Evolutionary conservation across 30 jellyfish, hydroid and myxozoan genomes (phyloP).

Genomic region (Morbakka virulenta): DNA sequence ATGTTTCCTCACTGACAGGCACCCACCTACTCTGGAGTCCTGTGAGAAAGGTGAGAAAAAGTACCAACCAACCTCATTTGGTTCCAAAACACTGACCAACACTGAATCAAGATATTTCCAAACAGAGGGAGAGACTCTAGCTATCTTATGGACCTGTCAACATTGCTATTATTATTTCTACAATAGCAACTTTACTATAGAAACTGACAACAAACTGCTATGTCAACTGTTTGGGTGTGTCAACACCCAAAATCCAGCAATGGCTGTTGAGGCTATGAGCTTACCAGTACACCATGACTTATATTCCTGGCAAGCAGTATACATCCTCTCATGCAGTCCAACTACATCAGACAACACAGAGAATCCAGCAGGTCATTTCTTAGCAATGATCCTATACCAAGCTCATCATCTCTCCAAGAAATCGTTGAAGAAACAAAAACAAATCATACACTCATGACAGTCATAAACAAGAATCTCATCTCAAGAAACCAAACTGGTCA

Average conservation of each 20-base stretch:
- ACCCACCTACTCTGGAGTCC: too few species aligned
- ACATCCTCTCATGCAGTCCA: constrained; percentile 23
- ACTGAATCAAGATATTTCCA: constrained; percentile 44
- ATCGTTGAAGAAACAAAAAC: constrained; percentile 16
- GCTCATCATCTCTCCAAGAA: constrained; percentile 4
- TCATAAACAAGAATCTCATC: constrained; percentile 28
- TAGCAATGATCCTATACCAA: neutral
- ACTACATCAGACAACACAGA: too few species aligned
- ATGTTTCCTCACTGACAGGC: too few species aligned
- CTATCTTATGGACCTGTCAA: constrained; percentile 35
- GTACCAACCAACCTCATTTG: too few species aligned
- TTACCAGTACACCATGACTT: constrained; percentile 1
- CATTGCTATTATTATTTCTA: constrained; percentile 22
- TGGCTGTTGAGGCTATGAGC: constrained; percentile 21
- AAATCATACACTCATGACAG: neutral
- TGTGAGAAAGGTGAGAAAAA: too few species aligned
- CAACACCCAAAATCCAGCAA: constrained; percentile 19
- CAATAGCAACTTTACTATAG: constrained; percentile 33
- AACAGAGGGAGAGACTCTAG: constrained; percentile 55
- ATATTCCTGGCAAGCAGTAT: constrained; percentile 53
- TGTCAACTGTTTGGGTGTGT: constrained; percentile 1
- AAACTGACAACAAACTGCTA: constrained; percentile 49
- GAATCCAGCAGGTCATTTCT: constrained; percentile 4
- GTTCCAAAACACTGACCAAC: constrained; percentile 22
- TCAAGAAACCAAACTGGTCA: constrained; percentile 23